Evolutionary conservation across 2,888 invertebrate species (phyloP), one percentile per base, ranked within the genome.

Genomic region (Ptychoptera albimana): DNA sequence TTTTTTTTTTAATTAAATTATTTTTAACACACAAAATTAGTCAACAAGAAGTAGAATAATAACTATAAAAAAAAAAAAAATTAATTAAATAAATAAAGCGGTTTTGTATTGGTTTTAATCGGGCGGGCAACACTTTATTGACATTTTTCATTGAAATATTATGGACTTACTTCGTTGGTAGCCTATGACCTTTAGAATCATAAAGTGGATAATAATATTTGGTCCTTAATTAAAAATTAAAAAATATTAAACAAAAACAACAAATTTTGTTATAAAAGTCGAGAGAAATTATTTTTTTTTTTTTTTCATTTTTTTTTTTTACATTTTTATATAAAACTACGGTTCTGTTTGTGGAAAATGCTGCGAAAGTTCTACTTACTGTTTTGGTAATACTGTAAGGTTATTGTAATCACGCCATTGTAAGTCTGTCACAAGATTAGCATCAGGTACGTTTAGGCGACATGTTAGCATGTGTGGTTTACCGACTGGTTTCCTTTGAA

Each of bases 381-480:
- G 69, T 52, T 72, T 74, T 51, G 73, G 73, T 52, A 78, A 75
- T 55, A 86, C 83, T 46, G 75, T 73, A 50, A 73, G 70, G 55
- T 79, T 77, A 49, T 72, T 69, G 39, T 80, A 78, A 60, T 86
- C 85, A 51, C 76, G 72, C 89, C 89, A 89, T 57, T 82, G 77
- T 38, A 87, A 73, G 55, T 84, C 77, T 30, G 75, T 73, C 44
- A 87, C 74, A 35, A 83, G 68, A 8, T 68, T 66, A 2, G 75
- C 70, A 54, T 85, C 75, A 1, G 74, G 73, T 2, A 80, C 82
- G 42, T 73, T 74, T 5, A 83, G 79, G 53, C 75, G 75, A 60
- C 88, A 89, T 6, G 86, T 85, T 50, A 89, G 68, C 42, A 85
- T 77, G 46, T 85, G 72, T 36, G 78, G 77, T 55, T 78, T 75